A percentile compares a stretch with the other conserved stretches of the same genome.
phyloP scores from a whole-genome alignment of 2,888 invertebrate genomes.

The Drosophila subquinaria region DNA sequence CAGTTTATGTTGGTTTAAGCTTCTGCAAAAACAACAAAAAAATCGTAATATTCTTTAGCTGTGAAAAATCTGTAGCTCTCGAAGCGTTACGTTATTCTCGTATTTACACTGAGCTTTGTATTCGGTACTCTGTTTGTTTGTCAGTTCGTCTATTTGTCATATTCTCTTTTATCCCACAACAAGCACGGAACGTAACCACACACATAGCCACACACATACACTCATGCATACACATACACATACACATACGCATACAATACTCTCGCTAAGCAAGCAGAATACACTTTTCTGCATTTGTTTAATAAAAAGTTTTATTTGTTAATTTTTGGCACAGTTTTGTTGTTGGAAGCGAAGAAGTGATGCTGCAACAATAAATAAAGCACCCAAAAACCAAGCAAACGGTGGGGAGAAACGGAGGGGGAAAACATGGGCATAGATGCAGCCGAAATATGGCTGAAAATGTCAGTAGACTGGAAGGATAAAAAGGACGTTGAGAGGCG shows the following conservation, averaged over 20 bases:
- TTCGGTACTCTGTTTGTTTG: constrained; percentile 32
- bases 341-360: constrained; percentile 51
- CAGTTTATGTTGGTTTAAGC: constrained; percentile 15
- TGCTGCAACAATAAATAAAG: constrained; percentile 75
- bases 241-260: constrained; percentile 3
- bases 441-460: constrained; percentile 50
- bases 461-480: constrained; percentile 47
- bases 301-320: constrained; percentile 76
- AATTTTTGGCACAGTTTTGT: constrained; percentile 74
- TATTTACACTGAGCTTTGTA: constrained; percentile 46
- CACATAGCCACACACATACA: constrained; percentile 7
- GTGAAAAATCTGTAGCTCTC: constrained; percentile 21
- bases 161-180: constrained; percentile 37
- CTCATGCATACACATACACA: neutral
- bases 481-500: constrained; percentile 47
- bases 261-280: constrained; percentile 60
- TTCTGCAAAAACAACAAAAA: constrained; percentile 21
- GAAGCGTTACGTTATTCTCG: constrained; percentile 17
- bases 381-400: constrained; percentile 38
- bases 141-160: constrained; percentile 30
- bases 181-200: constrained; percentile 18
- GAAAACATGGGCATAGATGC: constrained; percentile 2
- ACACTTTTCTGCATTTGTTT: constrained; percentile 70
- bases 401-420: constrained; percentile 1
- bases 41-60: constrained; percentile 21